Percentiles rank a stretch among this genome's conserved stretches.
phyloP scores from a whole-genome alignment of 1,140 invertebrate species.

The Oncopeltus fasciatus region DNA sequence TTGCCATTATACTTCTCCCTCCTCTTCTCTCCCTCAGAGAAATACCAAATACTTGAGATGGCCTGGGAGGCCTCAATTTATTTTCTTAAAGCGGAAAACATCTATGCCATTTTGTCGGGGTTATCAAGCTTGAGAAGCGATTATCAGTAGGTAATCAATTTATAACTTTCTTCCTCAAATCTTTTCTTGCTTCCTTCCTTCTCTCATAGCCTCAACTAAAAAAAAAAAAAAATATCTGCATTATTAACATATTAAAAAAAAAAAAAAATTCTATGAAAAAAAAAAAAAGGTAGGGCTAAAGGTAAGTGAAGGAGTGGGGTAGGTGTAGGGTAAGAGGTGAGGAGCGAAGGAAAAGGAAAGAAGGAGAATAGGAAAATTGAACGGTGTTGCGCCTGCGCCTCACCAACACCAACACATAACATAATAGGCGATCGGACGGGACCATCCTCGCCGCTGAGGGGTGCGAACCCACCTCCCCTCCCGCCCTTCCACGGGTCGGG shows the following conservation, averaged over 20 bases:
- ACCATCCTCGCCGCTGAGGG: slow-evolving; percentile 2
- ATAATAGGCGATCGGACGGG: slow-evolving; percentile 15
- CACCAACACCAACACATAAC: slow-evolving; percentile 5
- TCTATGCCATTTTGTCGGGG: too few relatives aligned
- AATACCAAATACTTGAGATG: too few relatives aligned
- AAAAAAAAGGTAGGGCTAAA: not conserved
- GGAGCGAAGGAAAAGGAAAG: slow-evolving; percentile 11
- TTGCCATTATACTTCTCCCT: too few relatives aligned
- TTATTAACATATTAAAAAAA: not conserved
- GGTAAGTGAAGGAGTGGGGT: not conserved
- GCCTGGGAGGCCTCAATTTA: too few relatives aligned
- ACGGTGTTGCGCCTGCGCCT: not conserved
- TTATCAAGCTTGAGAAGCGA: not conserved
- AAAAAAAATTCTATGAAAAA: not conserved
- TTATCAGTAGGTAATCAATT: not conserved
- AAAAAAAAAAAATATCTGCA: not conserved
- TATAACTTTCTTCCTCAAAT: not conserved
- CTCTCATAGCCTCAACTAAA: not conserved
- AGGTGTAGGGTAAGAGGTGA: not conserved
- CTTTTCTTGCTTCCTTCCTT: not conserved
- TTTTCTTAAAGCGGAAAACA: too few relatives aligned
- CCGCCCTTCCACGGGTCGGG: not conserved
- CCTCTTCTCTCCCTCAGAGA: too few relatives aligned
- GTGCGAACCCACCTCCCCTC: not conserved
- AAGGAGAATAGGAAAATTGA: slow-evolving; percentile 9